phyloP scores from a whole-genome alignment of 1,140 invertebrate genomes.

The Rhopalosiphum maidis region DNA sequence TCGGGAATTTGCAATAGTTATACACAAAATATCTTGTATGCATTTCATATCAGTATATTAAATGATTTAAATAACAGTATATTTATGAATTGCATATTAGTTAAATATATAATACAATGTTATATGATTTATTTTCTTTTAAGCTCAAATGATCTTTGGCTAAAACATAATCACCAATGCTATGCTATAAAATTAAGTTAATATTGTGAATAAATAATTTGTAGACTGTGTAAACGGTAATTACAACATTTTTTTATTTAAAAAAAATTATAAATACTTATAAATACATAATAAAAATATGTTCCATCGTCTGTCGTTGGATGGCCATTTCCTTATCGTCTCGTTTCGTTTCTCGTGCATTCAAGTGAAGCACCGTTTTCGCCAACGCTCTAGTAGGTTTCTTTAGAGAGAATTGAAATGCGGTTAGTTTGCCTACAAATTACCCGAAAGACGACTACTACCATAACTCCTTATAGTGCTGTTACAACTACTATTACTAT shows the following conservation, averaged over 20 bases:
- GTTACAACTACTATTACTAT: background rate
- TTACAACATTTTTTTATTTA: background rate
- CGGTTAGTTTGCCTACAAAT: constrained; percentile 45
- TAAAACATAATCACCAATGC: background rate
- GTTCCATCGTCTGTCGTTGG: background rate
- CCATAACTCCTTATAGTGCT: too few species aligned
- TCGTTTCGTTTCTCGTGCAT: background rate
- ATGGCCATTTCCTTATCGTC: background rate
- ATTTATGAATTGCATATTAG: background rate
- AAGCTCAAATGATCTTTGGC: background rate
- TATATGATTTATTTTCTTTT: background rate
- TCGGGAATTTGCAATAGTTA: background rate
- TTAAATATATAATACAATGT: background rate
- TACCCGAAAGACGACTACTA: constrained; percentile 24
- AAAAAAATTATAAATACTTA: background rate
- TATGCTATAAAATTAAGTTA: background rate
- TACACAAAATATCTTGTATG: background rate
- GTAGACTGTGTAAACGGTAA: background rate
- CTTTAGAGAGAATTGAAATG: constrained; percentile 47
- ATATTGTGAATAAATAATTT: background rate
- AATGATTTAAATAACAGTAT: background rate
- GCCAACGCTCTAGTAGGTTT: constrained; percentile 29
- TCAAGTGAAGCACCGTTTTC: background rate
- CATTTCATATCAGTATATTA: background rate
- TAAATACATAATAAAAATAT: constrained; percentile 1